phyloP scores from a whole-genome alignment of 2,113 vertebrate genomes.

The Eulemur rufifrons region DNA sequence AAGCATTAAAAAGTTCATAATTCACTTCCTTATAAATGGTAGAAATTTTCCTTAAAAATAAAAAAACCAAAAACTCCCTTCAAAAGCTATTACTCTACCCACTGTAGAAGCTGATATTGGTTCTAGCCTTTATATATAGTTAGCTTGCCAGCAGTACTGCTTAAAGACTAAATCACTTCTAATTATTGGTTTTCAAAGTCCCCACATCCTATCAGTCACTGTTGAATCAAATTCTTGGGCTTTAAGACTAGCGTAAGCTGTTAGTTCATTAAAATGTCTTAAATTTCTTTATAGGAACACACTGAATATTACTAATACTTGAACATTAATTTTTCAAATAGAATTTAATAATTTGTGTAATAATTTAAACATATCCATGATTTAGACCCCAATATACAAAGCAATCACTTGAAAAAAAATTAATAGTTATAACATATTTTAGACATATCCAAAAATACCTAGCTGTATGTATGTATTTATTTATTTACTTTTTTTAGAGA shows the following conservation, averaged over 20 bases:
- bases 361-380: conserved; percentile 32
- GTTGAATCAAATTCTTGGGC: background rate
- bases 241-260: background rate
- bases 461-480: background rate
- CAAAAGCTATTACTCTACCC: background rate
- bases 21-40: background rate
- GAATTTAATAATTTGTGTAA: background rate
- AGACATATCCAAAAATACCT: background rate
- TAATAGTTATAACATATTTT: background rate
- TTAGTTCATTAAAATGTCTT: conserved; percentile 4
- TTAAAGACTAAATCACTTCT: background rate
- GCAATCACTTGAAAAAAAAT: background rate
- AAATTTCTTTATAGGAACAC: background rate
- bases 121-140: background rate
- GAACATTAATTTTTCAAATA: conserved; percentile 17
- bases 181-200: background rate
- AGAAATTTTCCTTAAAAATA: conserved; percentile 1
- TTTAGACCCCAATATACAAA: background rate
- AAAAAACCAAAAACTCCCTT: background rate
- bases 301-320: background rate
- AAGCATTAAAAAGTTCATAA: conserved; percentile 5
- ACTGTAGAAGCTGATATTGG: background rate
- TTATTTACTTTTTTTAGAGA: background rate
- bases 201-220: background rate
- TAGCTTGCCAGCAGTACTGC: background rate